A percentile compares a stretch with the other conserved stretches of the same genome.
Evolutionary conservation across 2,797 vertebrate species (phyloP).

Genomic region (Sebastes taczanowskii): DNA sequence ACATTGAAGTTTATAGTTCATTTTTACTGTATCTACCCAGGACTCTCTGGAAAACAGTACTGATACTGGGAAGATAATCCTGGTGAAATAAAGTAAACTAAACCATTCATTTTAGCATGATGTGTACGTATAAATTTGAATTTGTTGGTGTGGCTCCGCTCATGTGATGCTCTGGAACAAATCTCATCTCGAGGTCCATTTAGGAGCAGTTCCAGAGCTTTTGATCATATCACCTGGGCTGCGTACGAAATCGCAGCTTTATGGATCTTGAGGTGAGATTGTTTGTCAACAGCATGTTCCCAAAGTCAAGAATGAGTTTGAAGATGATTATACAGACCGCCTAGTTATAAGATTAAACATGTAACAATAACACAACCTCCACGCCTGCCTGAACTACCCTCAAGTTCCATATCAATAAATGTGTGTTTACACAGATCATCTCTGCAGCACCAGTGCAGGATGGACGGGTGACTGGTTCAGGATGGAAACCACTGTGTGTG

Average conservation of each 20-base stretch:
- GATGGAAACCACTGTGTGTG: conserved; percentile 40
- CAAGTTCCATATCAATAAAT: not conserved
- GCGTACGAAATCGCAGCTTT: too few species aligned
- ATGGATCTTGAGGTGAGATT: not conserved
- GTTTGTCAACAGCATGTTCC: not conserved
- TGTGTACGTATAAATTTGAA: not conserved
- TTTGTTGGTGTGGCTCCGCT: too few species aligned
- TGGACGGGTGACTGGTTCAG: conserved; percentile 27
- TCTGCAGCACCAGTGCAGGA: not conserved
- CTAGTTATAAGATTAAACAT: not conserved
- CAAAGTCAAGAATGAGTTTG: not conserved
- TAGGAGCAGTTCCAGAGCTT: not conserved
- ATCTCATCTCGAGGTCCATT: not conserved
- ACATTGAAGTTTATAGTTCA: not conserved
- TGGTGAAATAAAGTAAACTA: not conserved
- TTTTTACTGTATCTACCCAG: not conserved
- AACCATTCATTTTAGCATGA: not conserved
- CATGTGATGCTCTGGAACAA: too few species aligned
- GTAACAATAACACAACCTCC: not conserved
- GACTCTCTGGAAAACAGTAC: not conserved
- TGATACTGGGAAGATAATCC: not conserved
- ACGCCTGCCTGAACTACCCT: not conserved
- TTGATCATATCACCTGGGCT: not conserved
- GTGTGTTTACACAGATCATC: not conserved
- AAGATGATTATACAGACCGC: not conserved